phyloP scores from a whole-genome alignment of 2,113 vertebrate species.

The Cryptotis parvus region DNA sequence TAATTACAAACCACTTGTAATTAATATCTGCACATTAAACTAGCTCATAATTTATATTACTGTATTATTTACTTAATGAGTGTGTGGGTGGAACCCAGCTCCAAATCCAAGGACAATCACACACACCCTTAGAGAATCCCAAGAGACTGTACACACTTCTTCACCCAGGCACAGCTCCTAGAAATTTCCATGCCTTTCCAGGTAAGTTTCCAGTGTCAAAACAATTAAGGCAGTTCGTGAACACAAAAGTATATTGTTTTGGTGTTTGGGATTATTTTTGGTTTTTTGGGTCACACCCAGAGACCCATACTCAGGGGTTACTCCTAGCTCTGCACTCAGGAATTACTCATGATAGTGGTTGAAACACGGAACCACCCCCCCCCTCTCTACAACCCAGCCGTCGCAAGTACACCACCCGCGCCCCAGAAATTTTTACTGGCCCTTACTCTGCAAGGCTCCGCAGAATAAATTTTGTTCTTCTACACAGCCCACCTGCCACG shows the following conservation, averaged over 20 bases:
- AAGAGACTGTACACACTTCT: not conserved
- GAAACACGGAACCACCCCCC: no score
- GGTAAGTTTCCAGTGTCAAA: not conserved
- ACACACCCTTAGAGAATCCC: fast-evolving
- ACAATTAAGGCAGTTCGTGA: not conserved
- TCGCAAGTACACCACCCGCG: no score
- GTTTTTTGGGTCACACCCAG: no score
- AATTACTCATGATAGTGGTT: no score
- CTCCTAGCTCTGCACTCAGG: no score
- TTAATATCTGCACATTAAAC: not conserved
- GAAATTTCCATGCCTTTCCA: not conserved
- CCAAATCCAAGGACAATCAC: not conserved
- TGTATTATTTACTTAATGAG: not conserved
- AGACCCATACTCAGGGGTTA: no score
- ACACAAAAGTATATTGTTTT: not conserved
- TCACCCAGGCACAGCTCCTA: not conserved
- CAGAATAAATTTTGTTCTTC: no score
- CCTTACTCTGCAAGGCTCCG: no score
- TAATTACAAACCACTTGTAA: not conserved
- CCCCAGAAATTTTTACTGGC: no score
- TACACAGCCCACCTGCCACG: no score
- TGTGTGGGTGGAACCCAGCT: not conserved
- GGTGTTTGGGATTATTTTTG: no score
- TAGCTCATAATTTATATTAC: not conserved
- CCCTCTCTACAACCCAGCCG: no score